These are phyloP conservation scores for Drosophila fungiperda DNA, from an alignment of 2,888 invertebrate genomes.

Conservation along the genomic window DNA sequence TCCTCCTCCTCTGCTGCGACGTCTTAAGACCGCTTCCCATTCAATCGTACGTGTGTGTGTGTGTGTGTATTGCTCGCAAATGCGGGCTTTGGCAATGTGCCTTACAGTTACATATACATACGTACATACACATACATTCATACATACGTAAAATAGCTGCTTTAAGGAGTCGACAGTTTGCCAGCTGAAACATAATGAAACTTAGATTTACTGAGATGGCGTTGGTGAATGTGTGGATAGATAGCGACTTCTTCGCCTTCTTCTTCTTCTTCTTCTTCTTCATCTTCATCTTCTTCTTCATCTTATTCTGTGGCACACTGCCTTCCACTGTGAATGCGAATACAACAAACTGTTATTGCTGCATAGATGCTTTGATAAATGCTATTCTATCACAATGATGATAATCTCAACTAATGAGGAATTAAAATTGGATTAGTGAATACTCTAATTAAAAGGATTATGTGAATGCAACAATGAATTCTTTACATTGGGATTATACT, in stretches of 20 bases:
- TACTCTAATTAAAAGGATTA: slow-evolving; percentile 63
- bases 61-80: slow-evolving; percentile 29
- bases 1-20: neutral
- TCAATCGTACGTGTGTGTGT: slow-evolving; percentile 42
- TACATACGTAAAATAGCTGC: slow-evolving; percentile 7
- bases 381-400: slow-evolving; percentile 60
- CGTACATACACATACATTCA: neutral
- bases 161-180: slow-evolving; percentile 27
- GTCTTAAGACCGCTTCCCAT: slow-evolving; percentile 35
- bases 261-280: neutral
- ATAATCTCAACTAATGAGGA: slow-evolving; percentile 73
- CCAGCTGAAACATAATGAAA: slow-evolving; percentile 27
- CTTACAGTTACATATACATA: slow-evolving; percentile 31
- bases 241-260: slow-evolving; percentile 41
- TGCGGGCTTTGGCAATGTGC: slow-evolving; percentile 49
- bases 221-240: slow-evolving; percentile 38
- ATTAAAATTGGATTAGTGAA: slow-evolving; percentile 68
- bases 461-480: slow-evolving; percentile 50
- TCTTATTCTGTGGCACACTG: neutral
- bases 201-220: slow-evolving; percentile 32
- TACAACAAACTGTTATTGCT: slow-evolving; percentile 50
- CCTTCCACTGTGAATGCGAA: slow-evolving; percentile 34
- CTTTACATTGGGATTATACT: slow-evolving; percentile 28
- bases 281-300: neutral
- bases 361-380: slow-evolving; percentile 66